A percentile compares a stretch with the other conserved stretches of the same genome.
phyloP scores from a whole-genome alignment of 2,888 invertebrate genomes.

The Erebia palarica region DNA sequence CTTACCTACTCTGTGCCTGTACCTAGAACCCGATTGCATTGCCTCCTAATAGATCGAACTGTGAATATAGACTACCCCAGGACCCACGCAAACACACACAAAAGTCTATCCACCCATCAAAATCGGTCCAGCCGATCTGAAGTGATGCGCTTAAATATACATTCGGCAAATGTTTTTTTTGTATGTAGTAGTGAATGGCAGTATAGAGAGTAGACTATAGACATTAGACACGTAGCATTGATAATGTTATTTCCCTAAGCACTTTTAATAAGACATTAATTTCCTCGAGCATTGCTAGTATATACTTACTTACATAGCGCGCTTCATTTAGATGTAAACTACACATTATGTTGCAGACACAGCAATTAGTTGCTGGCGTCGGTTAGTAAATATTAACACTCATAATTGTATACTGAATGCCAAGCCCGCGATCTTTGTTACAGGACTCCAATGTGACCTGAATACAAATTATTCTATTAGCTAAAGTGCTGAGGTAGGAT shows the following conservation, averaged over 20 bases:
- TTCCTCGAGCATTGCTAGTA: background rate
- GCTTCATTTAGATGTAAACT: background rate
- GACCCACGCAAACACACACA: too few relatives aligned
- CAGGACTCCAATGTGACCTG: background rate
- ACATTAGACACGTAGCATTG: too few relatives aligned
- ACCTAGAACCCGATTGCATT: too few relatives aligned
- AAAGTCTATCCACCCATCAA: too few relatives aligned
- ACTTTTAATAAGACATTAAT: background rate
- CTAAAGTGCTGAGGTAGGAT: background rate
- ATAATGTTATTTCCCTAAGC: background rate
- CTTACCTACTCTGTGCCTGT: too few relatives aligned
- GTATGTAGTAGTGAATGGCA: too few relatives aligned
- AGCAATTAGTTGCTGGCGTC: constrained; percentile 74
- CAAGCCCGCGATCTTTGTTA: constrained; percentile 71
- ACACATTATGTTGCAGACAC: constrained; percentile 47
- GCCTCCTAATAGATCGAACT: too few relatives aligned
- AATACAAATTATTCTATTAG: constrained; percentile 9
- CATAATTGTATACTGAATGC: constrained; percentile 76
- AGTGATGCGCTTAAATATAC: too few relatives aligned
- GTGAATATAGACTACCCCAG: too few relatives aligned
- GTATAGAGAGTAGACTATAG: too few relatives aligned
- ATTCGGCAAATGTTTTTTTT: too few relatives aligned
- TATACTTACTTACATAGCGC: background rate
- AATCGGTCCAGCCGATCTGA: too few relatives aligned
- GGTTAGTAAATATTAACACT: constrained; percentile 79